Base-by-base conservation (phyloP, 1,140 invertebrate species). In the Daktulosphaira vitifoliae region DNA sequence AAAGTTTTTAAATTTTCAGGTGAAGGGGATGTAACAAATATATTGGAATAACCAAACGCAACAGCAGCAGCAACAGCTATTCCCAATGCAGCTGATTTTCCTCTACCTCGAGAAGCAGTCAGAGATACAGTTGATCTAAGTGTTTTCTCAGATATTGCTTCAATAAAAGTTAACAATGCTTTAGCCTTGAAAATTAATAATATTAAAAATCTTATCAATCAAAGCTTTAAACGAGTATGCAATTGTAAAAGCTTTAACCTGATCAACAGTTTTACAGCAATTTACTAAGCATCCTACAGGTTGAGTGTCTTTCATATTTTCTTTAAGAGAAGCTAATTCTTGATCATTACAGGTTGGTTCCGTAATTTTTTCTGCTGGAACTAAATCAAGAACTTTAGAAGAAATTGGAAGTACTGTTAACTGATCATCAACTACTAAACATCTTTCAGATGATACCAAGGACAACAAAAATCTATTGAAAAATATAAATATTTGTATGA, bases 1-100 rank as follows among this genome's bases (percentile, higher is more conserved):
- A 99, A 78, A 0, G 96, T 99, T 67, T 92, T 95, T 72, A 99
- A 83, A 81, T 99, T 99, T 75, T 99, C 96, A 2, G 96, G 96
- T 74, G 90, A 92, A 1, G 97, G 97, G 68, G 93, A 95, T 0
- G 96, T 97, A 13, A 99, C 92, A 78, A 96, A 99, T 51, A 99
- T 91, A 74, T 99, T 99, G 15, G 95, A 93, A 76, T 98, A 99
- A 18, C 92, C 90, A 73, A 88, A 87, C 1, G 88, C 84, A 56
- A 93, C 78, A 15, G 87, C 88, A 2, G 84, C 88, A 16, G 89
- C 87, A 26, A 99, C 88, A 2, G 95, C 84, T 49, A 99, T 78
- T 5, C 97, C 97, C n/a, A 99, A 77, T 11, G 96, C 91, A 11
- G 97, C 97, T 2, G 96, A 99, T 79, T 99, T 99, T 68, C 97